phyloP scores from a whole-genome alignment of 2,888 invertebrate species.

The Kuschelorhynchus macadamiae region DNA sequence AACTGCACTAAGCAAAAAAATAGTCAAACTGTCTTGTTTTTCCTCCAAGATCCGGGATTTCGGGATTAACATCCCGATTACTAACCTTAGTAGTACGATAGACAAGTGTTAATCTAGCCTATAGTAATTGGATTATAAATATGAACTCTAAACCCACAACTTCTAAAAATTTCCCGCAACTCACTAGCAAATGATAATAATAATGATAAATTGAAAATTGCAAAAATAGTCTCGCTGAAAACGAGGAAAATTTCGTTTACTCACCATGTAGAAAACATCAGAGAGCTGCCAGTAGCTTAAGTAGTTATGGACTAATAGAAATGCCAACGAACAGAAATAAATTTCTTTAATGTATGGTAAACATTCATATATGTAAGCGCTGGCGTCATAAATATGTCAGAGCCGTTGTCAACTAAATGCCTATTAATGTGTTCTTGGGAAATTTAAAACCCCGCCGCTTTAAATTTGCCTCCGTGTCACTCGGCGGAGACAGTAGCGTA shows the following conservation, averaged over 20 bases:
- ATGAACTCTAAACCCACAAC: too few species aligned
- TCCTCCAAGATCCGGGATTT: too few species aligned
- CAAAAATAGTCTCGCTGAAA: background rate
- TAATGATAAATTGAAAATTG: too few species aligned
- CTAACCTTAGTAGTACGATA: too few species aligned
- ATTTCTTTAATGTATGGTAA: constrained; percentile 70
- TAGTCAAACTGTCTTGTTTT: too few species aligned
- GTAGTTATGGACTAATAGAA: constrained; percentile 69
- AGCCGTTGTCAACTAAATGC: constrained; percentile 69
- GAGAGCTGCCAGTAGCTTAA: constrained; percentile 63
- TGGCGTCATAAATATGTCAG: constrained; percentile 70
- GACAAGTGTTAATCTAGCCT: background rate
- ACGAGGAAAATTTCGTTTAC: too few species aligned
- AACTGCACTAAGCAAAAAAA: too few species aligned
- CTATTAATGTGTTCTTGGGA: constrained; percentile 70
- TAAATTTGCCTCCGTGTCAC: constrained; percentile 59
- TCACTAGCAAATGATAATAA: too few species aligned
- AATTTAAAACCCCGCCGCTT: constrained; percentile 62
- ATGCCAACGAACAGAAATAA: constrained; percentile 69
- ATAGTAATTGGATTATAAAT: background rate
- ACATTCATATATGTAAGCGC: constrained; percentile 69
- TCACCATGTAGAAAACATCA: constrained; percentile 54
- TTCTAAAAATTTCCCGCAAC: too few species aligned
- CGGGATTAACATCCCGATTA: too few species aligned
- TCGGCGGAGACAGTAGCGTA: constrained; percentile 34